phyloP scores from a whole-genome alignment of 1,140 invertebrate species.

The Drosophila serrata region DNA sequence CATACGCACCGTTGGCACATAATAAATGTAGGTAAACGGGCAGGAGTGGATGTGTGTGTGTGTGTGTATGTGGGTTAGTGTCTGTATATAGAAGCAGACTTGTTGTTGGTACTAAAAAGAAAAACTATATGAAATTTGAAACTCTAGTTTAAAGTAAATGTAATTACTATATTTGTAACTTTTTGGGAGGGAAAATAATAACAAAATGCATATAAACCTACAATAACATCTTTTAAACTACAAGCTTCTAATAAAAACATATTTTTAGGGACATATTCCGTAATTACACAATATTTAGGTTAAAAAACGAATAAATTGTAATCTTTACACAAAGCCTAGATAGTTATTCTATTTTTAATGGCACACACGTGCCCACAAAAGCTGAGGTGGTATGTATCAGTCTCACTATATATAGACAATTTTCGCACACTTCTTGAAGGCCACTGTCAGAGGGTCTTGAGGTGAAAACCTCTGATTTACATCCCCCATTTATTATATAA shows the following conservation, averaged over 20 bases:
- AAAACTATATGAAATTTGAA: neutral
- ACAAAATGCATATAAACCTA: no score
- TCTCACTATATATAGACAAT: constrained; percentile 39
- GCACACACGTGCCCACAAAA: constrained; percentile 39
- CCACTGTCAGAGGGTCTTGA: constrained; percentile 54
- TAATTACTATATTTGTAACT: neutral
- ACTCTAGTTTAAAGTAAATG: neutral
- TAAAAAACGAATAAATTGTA: neutral
- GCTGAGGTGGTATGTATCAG: constrained; percentile 34
- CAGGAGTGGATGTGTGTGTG: constrained; percentile 22
- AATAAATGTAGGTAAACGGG: constrained; percentile 75
- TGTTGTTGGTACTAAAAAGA: constrained; percentile 63
- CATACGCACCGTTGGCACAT: constrained; percentile 72
- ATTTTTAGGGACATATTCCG: neutral
- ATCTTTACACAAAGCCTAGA: neutral
- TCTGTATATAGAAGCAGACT: constrained; percentile 67
- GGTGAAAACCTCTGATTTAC: constrained; percentile 3
- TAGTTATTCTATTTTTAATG: constrained; percentile 19
- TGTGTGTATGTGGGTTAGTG: constrained; percentile 31
- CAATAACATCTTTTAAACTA: neutral
- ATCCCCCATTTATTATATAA: constrained; percentile 22
- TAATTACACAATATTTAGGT: neutral
- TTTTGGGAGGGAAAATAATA: neutral
- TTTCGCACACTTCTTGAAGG: constrained; percentile 72
- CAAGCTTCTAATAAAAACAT: neutral